A percentile compares a stretch with the other conserved stretches of the same genome.
Evolutionary conservation across 1,140 invertebrate genomes (phyloP).

Genomic region (Atta texana): DNA sequence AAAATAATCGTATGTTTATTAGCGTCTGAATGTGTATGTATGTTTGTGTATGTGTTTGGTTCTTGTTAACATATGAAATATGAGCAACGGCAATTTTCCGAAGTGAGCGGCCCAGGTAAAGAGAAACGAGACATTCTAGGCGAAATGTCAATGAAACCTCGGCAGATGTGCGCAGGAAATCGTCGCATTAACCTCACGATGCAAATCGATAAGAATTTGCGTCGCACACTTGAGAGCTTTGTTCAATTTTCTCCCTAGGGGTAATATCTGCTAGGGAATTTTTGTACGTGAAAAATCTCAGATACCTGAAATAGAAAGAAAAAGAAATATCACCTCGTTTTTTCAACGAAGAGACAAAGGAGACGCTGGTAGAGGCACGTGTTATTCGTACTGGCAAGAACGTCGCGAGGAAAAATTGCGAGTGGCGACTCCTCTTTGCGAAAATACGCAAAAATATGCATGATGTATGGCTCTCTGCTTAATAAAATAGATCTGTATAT

Average conservation of each 20-base stretch:
- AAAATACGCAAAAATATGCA: neutral
- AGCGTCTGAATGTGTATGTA: neutral
- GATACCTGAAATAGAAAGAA: too few relatives aligned
- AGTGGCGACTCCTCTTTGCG: neutral
- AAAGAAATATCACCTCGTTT: too few relatives aligned
- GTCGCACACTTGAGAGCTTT: neutral
- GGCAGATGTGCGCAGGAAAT: constrained; percentile 14
- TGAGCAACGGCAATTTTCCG: neutral
- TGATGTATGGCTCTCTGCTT: neutral
- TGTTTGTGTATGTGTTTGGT: neutral
- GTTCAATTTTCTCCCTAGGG: neutral
- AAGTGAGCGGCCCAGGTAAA: neutral
- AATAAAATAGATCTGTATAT: neutral
- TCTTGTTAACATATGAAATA: neutral
- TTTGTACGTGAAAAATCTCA: neutral
- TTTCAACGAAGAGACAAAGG: neutral
- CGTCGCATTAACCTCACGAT: constrained; percentile 15
- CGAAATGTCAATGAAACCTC: constrained; percentile 1
- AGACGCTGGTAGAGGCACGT: too few relatives aligned
- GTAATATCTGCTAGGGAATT: constrained; percentile 35
- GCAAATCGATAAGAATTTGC: constrained; percentile 29
- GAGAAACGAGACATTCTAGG: neutral
- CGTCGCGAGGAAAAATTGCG: too few relatives aligned
- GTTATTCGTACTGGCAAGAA: too few relatives aligned
- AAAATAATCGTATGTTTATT: neutral